phyloP scores from a whole-genome alignment of 1,140 invertebrate genomes.

The Drosophila tani region DNA sequence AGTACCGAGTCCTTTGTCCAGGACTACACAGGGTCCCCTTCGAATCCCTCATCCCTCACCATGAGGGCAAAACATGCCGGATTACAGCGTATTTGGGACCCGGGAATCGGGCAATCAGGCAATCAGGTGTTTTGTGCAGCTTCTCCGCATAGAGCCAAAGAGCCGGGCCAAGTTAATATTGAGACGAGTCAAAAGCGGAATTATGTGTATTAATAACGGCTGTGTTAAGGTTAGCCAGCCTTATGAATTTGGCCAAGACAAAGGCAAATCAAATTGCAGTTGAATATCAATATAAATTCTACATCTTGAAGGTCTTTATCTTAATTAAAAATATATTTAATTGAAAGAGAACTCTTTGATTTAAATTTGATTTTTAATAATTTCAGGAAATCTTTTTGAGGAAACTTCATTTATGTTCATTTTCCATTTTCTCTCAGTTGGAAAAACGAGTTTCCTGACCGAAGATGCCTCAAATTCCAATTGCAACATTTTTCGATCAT shows the following conservation, averaged over 20 bases:
- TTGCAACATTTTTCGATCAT: background rate
- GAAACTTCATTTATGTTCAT: background rate
- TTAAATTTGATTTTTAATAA: no score
- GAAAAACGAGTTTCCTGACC: background rate
- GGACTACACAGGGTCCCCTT: background rate
- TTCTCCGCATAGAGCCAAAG: background rate
- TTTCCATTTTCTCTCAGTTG: background rate
- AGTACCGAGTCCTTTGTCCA: background rate
- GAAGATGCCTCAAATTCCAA: background rate
- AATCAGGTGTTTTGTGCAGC: slow-evolving; percentile 25
- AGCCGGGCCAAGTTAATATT: slow-evolving; percentile 19
- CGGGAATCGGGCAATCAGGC: slow-evolving; percentile 2
- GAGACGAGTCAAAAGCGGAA: background rate
- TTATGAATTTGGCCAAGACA: background rate
- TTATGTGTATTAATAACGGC: slow-evolving; percentile 18
- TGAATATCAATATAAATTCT: no score
- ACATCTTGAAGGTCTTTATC: no score
- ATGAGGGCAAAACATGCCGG: slow-evolving; percentile 1
- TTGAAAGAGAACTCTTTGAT: no score
- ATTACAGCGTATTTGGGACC: slow-evolving; percentile 11
- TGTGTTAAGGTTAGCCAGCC: background rate
- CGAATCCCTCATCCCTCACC: background rate
- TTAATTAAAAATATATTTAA: no score
- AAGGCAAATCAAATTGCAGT: background rate
- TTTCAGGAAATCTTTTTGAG: no score